phyloP scores from a whole-genome alignment of 1,140 invertebrate species.

The Brachionus koreanus region DNA sequence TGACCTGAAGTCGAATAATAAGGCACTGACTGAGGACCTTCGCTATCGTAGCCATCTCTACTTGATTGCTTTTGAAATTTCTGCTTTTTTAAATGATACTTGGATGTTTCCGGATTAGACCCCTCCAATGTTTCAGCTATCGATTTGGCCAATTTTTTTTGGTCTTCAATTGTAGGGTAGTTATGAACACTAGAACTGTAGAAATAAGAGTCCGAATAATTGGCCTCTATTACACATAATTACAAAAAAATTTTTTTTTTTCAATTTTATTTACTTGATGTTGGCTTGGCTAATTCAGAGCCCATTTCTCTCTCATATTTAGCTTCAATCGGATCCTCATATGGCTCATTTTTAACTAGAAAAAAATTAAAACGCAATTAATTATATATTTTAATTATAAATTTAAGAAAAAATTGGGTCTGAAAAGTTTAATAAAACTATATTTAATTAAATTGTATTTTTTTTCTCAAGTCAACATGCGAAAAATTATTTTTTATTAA shows the following conservation, averaged over 20 bases:
- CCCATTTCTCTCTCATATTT: conserved; percentile 39
- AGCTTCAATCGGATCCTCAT: not conserved
- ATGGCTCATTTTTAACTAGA: not conserved
- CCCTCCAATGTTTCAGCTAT: conserved; percentile 28
- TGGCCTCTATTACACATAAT: not conserved
- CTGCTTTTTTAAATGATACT: conserved; percentile 40
- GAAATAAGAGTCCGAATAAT: conserved; percentile 43
- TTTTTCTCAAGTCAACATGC: no score
- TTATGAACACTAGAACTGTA: conserved; percentile 10
- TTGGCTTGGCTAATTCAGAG: conserved; percentile 20
- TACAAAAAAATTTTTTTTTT: not conserved
- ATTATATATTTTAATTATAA: no score
- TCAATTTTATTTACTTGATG: conserved; percentile 4
- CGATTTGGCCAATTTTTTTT: conserved; percentile 30
- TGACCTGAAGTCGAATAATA: not conserved
- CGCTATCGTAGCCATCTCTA: conserved; percentile 31
- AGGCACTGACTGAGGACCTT: not conserved
- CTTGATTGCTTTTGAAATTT: conserved; percentile 32
- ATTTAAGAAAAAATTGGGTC: no score
- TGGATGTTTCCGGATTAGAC: conserved; percentile 6
- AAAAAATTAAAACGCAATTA: not conserved
- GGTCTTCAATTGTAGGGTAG: conserved; percentile 43
- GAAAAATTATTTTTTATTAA: no score
- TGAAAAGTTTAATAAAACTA: no score
- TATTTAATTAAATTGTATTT: no score